phyloP scores from a whole-genome alignment of 1,140 invertebrate species.

The Drosophila bocqueti region DNA sequence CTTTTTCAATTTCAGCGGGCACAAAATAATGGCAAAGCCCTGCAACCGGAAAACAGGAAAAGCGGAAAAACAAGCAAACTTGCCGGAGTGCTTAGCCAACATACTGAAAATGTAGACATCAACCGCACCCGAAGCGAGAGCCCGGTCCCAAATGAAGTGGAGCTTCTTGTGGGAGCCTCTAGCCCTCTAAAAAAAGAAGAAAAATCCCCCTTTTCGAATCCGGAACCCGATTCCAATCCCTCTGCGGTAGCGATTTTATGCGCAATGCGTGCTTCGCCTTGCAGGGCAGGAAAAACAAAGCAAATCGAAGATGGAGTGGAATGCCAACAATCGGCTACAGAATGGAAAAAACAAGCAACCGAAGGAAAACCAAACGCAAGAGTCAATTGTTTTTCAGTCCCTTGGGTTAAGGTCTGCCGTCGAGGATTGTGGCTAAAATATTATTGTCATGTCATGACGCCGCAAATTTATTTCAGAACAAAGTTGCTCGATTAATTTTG shows the following conservation, averaged over 20 bases:
- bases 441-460: conserved; percentile 49
- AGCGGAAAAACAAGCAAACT: conserved; percentile 50
- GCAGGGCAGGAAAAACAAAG: conserved; percentile 54
- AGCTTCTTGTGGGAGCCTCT: conserved; percentile 25
- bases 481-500: background rate
- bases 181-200: background rate
- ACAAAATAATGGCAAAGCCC: conserved; percentile 36
- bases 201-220: background rate
- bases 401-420: conserved; percentile 16
- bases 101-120: conserved; percentile 59
- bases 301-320: conserved; percentile 75
- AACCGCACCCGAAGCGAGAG: conserved; percentile 42
- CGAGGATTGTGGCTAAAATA: conserved; percentile 33
- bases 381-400: conserved; percentile 68
- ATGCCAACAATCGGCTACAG: conserved; percentile 33
- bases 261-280: conserved; percentile 73
- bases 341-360: conserved; percentile 30
- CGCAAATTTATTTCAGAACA: conserved; percentile 16
- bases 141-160: conserved; percentile 47
- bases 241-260: conserved; percentile 73
- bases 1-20: conserved; percentile 71
- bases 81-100: conserved; percentile 54
- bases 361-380: conserved; percentile 24
- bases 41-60: conserved; percentile 27
- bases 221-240: conserved; percentile 27